Conservation (phyloP, 2,888 invertebrate genomes). For the Dicranocentrus wangi region DNA sequence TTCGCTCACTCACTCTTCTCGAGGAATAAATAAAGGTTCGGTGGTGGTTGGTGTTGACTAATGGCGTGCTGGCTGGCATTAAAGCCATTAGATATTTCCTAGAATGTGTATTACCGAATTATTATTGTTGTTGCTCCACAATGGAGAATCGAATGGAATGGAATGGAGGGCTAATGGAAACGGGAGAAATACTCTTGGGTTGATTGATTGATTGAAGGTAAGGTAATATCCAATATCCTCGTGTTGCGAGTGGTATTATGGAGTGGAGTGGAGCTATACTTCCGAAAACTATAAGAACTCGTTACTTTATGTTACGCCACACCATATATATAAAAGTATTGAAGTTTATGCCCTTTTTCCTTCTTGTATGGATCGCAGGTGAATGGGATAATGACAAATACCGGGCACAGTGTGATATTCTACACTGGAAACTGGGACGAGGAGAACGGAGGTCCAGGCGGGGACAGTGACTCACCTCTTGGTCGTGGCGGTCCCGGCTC, state of each 20-base stretch:
- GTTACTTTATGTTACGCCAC: too few species aligned
- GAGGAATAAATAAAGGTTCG: slow-evolving; percentile 17
- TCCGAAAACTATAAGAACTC: background rate
- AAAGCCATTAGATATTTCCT: slow-evolving; percentile 62
- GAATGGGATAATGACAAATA: slow-evolving; percentile 91
- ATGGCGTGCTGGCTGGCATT: slow-evolving; percentile 67
- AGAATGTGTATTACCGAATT: background rate
- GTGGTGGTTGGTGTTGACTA: slow-evolving; percentile 35
- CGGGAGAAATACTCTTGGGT: too few species aligned
- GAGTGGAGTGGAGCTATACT: background rate
- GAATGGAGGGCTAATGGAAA: slow-evolving; percentile 24
- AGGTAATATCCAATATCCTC: background rate
- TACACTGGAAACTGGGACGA: slow-evolving; percentile 73
- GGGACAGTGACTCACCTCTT: slow-evolving; percentile 56
- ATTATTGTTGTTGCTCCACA: slow-evolving; percentile 22
- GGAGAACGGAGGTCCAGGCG: slow-evolving; percentile 65
- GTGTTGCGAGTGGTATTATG: background rate
- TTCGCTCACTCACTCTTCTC: too few species aligned
- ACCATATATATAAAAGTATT: background rate
- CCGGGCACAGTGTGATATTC: slow-evolving; percentile 95
- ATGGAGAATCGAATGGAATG: slow-evolving; percentile 29
- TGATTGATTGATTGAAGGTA: slow-evolving; percentile 24
- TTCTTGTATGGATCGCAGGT: slow-evolving; percentile 79
- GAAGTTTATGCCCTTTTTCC: background rate
- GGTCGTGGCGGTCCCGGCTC: slow-evolving; percentile 46